Evolutionary conservation across 2,113 vertebrate species (phyloP).

Genomic region (Nothocercus julius): DNA sequence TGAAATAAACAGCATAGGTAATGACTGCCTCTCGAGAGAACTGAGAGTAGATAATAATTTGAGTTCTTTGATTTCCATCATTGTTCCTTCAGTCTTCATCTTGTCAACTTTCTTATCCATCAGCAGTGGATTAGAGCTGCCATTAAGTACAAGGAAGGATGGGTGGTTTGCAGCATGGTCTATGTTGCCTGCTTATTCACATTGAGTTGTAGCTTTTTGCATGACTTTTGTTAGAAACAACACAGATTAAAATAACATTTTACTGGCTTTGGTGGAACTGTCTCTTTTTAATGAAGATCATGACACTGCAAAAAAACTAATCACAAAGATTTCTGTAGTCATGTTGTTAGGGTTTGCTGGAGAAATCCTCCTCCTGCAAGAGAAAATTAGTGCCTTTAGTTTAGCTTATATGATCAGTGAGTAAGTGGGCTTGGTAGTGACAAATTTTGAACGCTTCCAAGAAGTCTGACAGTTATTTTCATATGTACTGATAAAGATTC

Average conservation of each 20-base stretch:
- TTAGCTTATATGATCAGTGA: not conserved
- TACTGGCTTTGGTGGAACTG: not conserved
- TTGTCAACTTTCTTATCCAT: not conserved
- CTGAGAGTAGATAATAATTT: not conserved
- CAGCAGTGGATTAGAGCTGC: not conserved
- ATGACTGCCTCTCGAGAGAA: not conserved
- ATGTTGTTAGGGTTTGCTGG: not conserved
- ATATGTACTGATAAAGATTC: not conserved
- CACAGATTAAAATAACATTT: not conserved
- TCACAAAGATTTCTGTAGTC: not conserved
- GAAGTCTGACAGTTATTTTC: not conserved
- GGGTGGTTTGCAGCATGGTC: not conserved
- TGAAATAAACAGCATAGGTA: not conserved
- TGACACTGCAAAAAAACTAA: not conserved
- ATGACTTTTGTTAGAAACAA: not conserved
- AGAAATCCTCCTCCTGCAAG: not conserved
- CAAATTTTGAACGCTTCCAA: not conserved
- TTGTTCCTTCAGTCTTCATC: not conserved
- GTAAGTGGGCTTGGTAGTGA: not conserved
- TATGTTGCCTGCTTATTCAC: not conserved
- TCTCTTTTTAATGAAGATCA: not conserved
- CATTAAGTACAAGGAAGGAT: not conserved
- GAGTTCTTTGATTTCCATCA: not conserved
- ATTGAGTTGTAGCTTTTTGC: not conserved
- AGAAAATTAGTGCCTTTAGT: not conserved